Base-by-base conservation (phyloP, 2,888 invertebrate genomes). In the Oeneis ivallda region DNA sequence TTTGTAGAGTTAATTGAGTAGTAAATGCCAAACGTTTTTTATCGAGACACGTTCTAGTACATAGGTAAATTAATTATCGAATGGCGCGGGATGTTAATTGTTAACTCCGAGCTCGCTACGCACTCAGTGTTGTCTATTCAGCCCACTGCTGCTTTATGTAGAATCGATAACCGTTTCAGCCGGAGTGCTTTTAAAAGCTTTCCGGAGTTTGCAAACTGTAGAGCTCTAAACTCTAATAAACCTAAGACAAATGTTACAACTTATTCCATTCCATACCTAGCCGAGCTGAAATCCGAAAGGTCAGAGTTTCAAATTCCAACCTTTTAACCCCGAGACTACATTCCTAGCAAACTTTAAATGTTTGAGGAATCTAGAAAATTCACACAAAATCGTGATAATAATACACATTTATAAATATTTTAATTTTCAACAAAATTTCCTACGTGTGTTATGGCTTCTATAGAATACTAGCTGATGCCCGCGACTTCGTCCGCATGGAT, bases 41-140 rank as follows among this genome's bases (percentile, higher is more conserved):
- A 47, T 56, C 11, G 49, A 49, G 58, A 58, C 50, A 50, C 43
- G 45, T 58, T 43, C 52, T 59, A 2, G n/a, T 26, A 26, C 7
- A 9, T 37, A 8, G 57, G 64, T 67, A 53, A 53, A 53, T 50
- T 62, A 57, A 64, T 64, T 65, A 67, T 47, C 52, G 56, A 47
- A 64, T 61, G 39, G 50, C 67, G 59, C 45, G 37, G 52, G 37
- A 37, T 32, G 67, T 60, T 52, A 19, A 45, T 60, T 37, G 37
- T 37, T 37, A 26, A 5, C 49, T 47, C 60, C 4, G 19, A 19
- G 17, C 47, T 19, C 49, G 15, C 15, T 49, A 63, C n/a, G 47
- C 11, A 41, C 56, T 60, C 34, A 32, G 37, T 47, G 17, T 37
- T 17, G 34, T 47, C 34, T 37, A 59, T 59, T 32, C n/a, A 59